Base-by-base conservation (phyloP, 1,140 invertebrate species). In the Tyrophagus putrescentiae region DNA sequence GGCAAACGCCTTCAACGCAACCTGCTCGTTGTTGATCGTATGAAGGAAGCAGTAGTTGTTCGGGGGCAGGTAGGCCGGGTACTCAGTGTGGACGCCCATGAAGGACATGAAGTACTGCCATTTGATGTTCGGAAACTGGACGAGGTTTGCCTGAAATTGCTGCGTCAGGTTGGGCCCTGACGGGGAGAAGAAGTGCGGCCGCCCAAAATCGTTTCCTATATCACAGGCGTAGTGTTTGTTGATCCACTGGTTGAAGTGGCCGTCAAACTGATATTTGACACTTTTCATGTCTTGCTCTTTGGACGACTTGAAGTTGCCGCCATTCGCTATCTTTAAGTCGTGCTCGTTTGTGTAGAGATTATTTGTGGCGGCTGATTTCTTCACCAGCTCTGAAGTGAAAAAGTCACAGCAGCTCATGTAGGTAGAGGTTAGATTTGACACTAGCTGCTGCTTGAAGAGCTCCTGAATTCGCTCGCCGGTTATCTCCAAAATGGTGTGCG, bases 71-170 rank as follows among this genome's bases (percentile, higher is more conserved):
- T 74, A 75, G 2, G 74, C 72, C 16, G 76, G 76, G 64, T 74
- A 78, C 65, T 77, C 76, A 62, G 71, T 76, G 66, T 76, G 72
- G 23, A 76, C 67, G 4, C 76, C 76, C 44, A 72, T 69, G 6
- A 68, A 66, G 9, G 75, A 75, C 39, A 78, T 74, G 62, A 76
- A 78, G 65, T 77, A 78, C 63, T 78, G 76, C 76, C 76, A 78
- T 60, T 77, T 76, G n/a, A 78, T 65, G 42, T 70, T 70, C 4
- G 74, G 72, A 61, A 72, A 66, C 31, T 69, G 68, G 48, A 72
- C 70, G 29, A 73, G 65, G 67, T 78, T 77, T 21, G 4, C 9
- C 9, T 21, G 1, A 44, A 44, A 59, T 42, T 59, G 57, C 25
- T 59, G 18, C 27, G 57, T 59, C 13, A 59, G 29, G 34, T 45